Percentiles rank a stretch among this genome's conserved stretches.
phyloP scores from a whole-genome alignment of 2,797 vertebrate species.

The Sebastes iracundus region DNA sequence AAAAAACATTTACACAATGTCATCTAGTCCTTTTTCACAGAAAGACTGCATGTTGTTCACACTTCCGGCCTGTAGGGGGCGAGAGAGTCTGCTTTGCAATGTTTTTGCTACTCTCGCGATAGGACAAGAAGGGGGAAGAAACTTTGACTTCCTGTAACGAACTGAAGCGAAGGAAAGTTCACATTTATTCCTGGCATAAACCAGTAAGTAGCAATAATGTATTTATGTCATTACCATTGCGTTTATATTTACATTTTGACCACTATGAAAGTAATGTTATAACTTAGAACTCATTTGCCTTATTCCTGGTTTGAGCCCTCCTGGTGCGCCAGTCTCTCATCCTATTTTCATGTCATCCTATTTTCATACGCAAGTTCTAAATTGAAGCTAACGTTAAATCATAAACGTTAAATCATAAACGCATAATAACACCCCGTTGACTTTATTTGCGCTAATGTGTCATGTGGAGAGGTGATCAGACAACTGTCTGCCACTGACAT shows the following conservation, averaged over 20 bases:
- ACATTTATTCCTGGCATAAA: fast-evolving
- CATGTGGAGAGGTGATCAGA: not conserved
- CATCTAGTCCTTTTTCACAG: not conserved
- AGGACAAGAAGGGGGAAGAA: not conserved
- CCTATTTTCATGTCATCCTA: not conserved
- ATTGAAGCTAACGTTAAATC: not conserved
- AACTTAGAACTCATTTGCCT: fast-evolving
- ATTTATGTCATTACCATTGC: not conserved
- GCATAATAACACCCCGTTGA: not conserved
- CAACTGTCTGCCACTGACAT: not conserved
- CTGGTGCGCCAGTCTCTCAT: not conserved
- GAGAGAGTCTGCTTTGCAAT: not conserved
- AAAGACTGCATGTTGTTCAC: not conserved
- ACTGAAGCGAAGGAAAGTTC: not conserved
- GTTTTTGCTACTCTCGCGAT: fast-evolving
- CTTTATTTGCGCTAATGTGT: not conserved
- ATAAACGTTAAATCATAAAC: not conserved
- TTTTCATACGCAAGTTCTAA: not conserved
- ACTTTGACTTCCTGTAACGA: not conserved
- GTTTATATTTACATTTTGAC: not conserved
- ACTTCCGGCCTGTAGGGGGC: conserved; percentile 1
- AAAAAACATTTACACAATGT: not conserved
- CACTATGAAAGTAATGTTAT: not conserved
- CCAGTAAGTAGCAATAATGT: not conserved
- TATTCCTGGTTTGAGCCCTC: not conserved